Conservation (phyloP, 2,797 vertebrate species). For the Crenuchus spilurus region DNA sequence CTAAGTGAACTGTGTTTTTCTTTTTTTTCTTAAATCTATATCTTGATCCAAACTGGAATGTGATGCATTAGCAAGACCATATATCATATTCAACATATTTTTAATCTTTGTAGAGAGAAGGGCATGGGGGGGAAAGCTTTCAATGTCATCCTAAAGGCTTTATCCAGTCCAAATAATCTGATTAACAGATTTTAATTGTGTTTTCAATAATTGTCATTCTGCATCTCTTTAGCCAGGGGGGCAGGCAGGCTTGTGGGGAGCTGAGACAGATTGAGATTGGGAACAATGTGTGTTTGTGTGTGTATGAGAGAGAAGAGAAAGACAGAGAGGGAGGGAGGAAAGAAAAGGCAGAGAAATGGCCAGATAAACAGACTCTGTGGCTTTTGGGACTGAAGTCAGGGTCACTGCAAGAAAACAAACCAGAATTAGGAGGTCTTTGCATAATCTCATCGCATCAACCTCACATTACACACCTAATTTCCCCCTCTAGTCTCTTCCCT, state of each 20-base stretch:
- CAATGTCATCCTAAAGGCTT: conserved; percentile 71
- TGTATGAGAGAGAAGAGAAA: not conserved
- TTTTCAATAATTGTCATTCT: conserved; percentile 77
- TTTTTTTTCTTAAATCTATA: no score
- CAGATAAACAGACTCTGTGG: conserved; percentile 38
- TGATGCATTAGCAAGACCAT: conserved; percentile 28
- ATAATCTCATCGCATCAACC: conserved; percentile 75
- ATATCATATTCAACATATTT: conserved; percentile 54
- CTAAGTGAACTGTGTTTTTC: conserved; percentile 1
- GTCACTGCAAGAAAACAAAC: conserved; percentile 64
- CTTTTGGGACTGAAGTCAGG: conserved; percentile 58
- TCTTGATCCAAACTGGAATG: conserved; percentile 29
- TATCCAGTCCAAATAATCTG: conserved; percentile 73
- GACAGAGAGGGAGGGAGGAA: conserved; percentile 17
- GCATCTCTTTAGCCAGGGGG: conserved; percentile 59
- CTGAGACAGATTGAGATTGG: conserved; percentile 43
- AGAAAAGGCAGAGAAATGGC: conserved; percentile 16
- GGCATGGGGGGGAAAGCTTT: conserved; percentile 62
- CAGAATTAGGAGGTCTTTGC: conserved; percentile 73
- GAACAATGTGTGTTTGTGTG: conserved; percentile 34
- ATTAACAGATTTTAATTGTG: conserved; percentile 78
- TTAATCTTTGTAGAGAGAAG: conserved; percentile 65
- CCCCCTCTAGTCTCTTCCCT: conserved; percentile 48
- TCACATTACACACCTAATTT: conserved; percentile 77
- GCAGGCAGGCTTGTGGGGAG: conserved; percentile 41